Conservation (phyloP, 1,140 invertebrate species). For the Gyrodactylus salaris region DNA sequence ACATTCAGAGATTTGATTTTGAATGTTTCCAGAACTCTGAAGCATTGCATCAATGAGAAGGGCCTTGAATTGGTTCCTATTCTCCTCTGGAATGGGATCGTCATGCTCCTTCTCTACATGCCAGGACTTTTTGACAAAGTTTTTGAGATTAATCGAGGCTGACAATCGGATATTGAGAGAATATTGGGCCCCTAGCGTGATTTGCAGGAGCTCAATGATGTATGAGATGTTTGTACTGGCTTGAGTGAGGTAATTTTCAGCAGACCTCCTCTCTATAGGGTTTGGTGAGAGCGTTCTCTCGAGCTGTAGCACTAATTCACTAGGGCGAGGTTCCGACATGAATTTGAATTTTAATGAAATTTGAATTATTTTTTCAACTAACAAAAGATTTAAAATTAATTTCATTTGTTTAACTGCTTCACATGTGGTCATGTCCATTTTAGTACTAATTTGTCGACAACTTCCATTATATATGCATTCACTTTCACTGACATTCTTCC, state of each 20-base stretch:
- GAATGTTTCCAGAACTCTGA: neutral
- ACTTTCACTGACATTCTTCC: neutral
- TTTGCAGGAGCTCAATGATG: conserved; percentile 41
- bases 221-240: conserved; percentile 65
- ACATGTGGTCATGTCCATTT: neutral
- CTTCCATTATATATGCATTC: neutral
- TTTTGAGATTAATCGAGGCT: conserved; percentile 69
- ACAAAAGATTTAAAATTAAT: neutral
- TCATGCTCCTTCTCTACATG: conserved; percentile 26
- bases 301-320: conserved; percentile 18
- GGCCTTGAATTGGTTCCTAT: neutral
- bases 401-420: neutral
- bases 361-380: neutral
- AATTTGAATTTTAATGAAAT: neutral
- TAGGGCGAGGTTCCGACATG: neutral
- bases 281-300: conserved; percentile 56
- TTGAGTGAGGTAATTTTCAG: conserved; percentile 59
- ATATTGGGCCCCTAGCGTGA: conserved; percentile 39
- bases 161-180: conserved; percentile 43
- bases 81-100: conserved; percentile 1
- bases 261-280: conserved; percentile 33
- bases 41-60: conserved; percentile 1
- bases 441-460: neutral
- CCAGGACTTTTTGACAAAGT: conserved; percentile 81
- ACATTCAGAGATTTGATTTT: conserved; percentile 41